These are phyloP conservation scores for Lasioglossum marginatum DNA, from an alignment of 2,888 invertebrate genomes.

Conservation along the genomic window DNA sequence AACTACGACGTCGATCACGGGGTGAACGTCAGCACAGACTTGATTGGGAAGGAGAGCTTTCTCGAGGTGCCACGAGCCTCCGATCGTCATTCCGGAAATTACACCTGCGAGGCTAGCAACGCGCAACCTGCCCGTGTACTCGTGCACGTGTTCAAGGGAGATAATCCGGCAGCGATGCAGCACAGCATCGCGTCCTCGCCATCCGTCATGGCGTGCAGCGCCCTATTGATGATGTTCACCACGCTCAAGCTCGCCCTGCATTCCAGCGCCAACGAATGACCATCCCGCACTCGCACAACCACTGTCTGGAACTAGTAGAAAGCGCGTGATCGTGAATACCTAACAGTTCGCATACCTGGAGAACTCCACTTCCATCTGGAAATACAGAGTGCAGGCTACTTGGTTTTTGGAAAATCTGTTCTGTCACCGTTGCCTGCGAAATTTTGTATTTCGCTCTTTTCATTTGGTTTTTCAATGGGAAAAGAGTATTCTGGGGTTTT, in stretches of 20 bases:
- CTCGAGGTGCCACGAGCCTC: slow-evolving; percentile 87
- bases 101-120: slow-evolving; percentile 95
- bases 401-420: too few species aligned
- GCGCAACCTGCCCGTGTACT: slow-evolving; percentile 94
- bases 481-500: too few species aligned
- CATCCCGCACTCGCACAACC: slow-evolving; percentile 10
- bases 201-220: slow-evolving; percentile 76
- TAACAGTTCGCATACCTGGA: neutral
- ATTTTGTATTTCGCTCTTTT: neutral
- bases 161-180: slow-evolving; percentile 93
- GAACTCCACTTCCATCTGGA: neutral
- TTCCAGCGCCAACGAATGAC: slow-evolving; percentile 56
- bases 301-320: neutral
- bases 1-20: slow-evolving; percentile 95
- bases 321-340: neutral
- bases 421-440: too few species aligned
- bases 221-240: slow-evolving; percentile 68
- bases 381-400: neutral
- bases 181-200: slow-evolving; percentile 85
- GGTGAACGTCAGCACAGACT: slow-evolving; percentile 94
- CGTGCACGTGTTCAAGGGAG: slow-evolving; percentile 95
- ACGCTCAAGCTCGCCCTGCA: slow-evolving; percentile 61
- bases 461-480: neutral
- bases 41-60: slow-evolving; percentile 89
- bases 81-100: slow-evolving; percentile 93